A percentile compares a stretch with the other conserved stretches of the same genome.
Evolutionary conservation across 2,888 invertebrate genomes (phyloP).

Genomic region (Rhogogaster chlorosoma): DNA sequence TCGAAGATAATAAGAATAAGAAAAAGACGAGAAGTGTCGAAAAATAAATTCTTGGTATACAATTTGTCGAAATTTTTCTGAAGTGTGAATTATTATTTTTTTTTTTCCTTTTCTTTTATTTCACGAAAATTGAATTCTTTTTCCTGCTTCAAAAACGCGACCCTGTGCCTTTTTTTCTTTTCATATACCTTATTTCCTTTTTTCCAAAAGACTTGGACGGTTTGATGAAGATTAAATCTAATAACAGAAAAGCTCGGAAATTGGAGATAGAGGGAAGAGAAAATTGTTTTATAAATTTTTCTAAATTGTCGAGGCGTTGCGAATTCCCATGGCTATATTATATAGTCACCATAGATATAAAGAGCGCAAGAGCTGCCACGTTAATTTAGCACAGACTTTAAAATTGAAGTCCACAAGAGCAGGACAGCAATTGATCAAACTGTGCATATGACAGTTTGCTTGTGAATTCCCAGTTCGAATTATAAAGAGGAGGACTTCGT

Average conservation of each 20-base stretch:
- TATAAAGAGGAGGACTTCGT: not conserved
- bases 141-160: not conserved
- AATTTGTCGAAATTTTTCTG: not conserved
- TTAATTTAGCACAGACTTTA: slow-evolving; percentile 72
- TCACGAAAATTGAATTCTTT: not conserved
- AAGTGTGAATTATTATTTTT: not conserved
- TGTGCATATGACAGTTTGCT: slow-evolving; percentile 63
- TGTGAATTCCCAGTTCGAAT: not conserved
- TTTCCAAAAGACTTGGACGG: not conserved
- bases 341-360: not conserved
- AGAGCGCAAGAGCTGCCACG: not conserved
- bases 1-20: too few relatives aligned
- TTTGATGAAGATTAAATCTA: not conserved
- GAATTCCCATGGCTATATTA: not conserved
- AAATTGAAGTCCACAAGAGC: slow-evolving; percentile 62
- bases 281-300: not conserved
- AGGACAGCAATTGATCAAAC: slow-evolving; percentile 72
- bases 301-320: slow-evolving; percentile 10
- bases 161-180: not conserved
- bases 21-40: too few relatives aligned
- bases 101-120: not conserved
- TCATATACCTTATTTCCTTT: not conserved
- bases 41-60: not conserved
- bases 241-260: not conserved
- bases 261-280: not conserved